phyloP scores from a whole-genome alignment of 1,140 invertebrate genomes.

The Monomorium pharaonis region DNA sequence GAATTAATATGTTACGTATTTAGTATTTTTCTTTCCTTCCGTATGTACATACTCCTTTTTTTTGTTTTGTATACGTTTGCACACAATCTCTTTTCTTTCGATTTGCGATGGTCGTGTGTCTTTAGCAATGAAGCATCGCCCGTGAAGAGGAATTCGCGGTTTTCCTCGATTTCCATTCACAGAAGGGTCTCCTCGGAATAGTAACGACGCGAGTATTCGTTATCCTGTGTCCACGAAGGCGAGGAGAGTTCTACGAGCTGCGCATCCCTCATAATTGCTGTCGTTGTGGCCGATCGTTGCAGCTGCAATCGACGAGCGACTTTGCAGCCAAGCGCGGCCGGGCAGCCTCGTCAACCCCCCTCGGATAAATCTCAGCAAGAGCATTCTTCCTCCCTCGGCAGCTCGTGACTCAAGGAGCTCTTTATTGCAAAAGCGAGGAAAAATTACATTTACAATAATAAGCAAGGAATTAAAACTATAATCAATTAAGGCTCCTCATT shows the following conservation, averaged over 20 bases:
- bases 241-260: constrained; percentile 68
- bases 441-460: background rate
- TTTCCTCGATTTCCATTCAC: constrained; percentile 35
- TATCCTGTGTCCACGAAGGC: constrained; percentile 52
- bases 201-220: constrained; percentile 60
- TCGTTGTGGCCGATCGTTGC: constrained; percentile 74
- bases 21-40: background rate
- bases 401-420: constrained; percentile 75
- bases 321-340: constrained; percentile 31
- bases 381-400: constrained; percentile 79
- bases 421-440: constrained; percentile 44
- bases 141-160: background rate
- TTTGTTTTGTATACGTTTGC: background rate
- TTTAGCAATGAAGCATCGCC: background rate
- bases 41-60: background rate
- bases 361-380: constrained; percentile 79
- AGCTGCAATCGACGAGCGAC: constrained; percentile 25
- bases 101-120: background rate
- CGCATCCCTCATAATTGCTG: constrained; percentile 58
- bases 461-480: background rate
- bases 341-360: constrained; percentile 76
- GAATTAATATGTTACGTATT: constrained; percentile 22
- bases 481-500: background rate
- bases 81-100: background rate
- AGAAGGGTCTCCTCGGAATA: constrained; percentile 76